Evolutionary conservation across 1,140 invertebrate species (phyloP).

Genomic region (Drosophila albomicans): DNA sequence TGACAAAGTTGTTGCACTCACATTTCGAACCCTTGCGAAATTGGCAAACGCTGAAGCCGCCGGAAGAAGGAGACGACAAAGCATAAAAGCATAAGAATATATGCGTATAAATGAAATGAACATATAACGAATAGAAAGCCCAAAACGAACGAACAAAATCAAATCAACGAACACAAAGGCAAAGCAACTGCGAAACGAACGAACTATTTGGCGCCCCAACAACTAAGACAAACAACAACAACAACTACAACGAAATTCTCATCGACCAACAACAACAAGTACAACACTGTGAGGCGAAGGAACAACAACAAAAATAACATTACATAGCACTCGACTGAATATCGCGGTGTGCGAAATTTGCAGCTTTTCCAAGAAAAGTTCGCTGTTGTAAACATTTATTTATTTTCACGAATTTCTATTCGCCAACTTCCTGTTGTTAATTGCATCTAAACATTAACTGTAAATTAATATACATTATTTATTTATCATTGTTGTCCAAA

Average conservation of each 20-base stretch:
- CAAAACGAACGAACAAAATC: slow-evolving; percentile 57
- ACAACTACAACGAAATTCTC: slow-evolving; percentile 30
- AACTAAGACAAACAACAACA: slow-evolving; percentile 60
- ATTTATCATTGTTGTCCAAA: slow-evolving; percentile 60
- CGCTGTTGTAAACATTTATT: slow-evolving; percentile 71
- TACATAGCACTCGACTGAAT: slow-evolving; percentile 28
- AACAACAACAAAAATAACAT: slow-evolving; percentile 20
- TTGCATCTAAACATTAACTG: slow-evolving; percentile 31
- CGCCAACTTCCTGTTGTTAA: slow-evolving; percentile 48
- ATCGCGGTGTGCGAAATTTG: slow-evolving; percentile 29
- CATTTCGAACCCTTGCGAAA: slow-evolving; percentile 76
- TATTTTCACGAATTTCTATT: slow-evolving; percentile 20
- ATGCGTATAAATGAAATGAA: slow-evolving; percentile 24
- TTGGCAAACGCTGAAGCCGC: slow-evolving; percentile 68
- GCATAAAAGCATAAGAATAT: slow-evolving; percentile 17
- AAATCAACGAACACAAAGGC: slow-evolving; percentile 53
- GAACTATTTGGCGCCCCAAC: slow-evolving; percentile 56
- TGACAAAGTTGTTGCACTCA: slow-evolving; percentile 52
- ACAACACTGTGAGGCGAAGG: not conserved
- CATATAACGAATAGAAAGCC: slow-evolving; percentile 47
- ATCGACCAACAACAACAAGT: slow-evolving; percentile 13
- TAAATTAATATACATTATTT: slow-evolving; percentile 32
- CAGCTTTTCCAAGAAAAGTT: slow-evolving; percentile 51
- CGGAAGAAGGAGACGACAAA: slow-evolving; percentile 6
- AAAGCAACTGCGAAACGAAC: slow-evolving; percentile 65